phyloP scores from a whole-genome alignment of 2,888 invertebrate genomes.

The Eupithecia vulgata region DNA sequence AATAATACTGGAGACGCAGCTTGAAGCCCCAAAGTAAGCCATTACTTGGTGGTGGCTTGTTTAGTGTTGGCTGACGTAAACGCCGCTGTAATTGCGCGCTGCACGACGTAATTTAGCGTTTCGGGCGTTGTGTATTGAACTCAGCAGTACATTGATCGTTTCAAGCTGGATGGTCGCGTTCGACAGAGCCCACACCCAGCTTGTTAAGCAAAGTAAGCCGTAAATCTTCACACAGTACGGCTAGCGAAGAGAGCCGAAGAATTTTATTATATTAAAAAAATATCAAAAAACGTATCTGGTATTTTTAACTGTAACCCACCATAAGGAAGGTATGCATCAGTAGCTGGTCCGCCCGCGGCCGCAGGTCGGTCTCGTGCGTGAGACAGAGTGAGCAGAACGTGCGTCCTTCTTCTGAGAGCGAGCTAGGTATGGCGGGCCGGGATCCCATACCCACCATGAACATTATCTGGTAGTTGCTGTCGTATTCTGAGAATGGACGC shows the following conservation, averaged over 20 bases:
- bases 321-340: constrained; percentile 91
- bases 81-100: no score
- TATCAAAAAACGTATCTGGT: neutral
- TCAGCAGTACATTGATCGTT: neutral
- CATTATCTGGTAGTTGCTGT: constrained; percentile 97
- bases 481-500: constrained; percentile 96
- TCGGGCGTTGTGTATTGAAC: no score
- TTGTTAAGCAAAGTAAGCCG: constrained; percentile 59
- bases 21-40: no score
- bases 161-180: constrained; percentile 87
- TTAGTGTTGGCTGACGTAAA: no score
- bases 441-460: constrained; percentile 97
- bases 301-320: constrained; percentile 48
- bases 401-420: constrained; percentile 91
- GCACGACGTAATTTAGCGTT: no score
- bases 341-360: constrained; percentile 89
- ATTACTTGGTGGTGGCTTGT: no score
- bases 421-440: constrained; percentile 89
- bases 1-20: neutral
- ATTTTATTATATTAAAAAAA: no score
- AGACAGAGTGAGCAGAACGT: constrained; percentile 92
- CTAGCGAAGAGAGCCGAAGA: neutral
- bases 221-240: constrained; percentile 91
- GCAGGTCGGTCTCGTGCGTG: constrained; percentile 90
- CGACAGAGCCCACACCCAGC: constrained; percentile 84